phyloP scores from a whole-genome alignment of 2,113 vertebrate species.

The Menura novaehollandiae region DNA sequence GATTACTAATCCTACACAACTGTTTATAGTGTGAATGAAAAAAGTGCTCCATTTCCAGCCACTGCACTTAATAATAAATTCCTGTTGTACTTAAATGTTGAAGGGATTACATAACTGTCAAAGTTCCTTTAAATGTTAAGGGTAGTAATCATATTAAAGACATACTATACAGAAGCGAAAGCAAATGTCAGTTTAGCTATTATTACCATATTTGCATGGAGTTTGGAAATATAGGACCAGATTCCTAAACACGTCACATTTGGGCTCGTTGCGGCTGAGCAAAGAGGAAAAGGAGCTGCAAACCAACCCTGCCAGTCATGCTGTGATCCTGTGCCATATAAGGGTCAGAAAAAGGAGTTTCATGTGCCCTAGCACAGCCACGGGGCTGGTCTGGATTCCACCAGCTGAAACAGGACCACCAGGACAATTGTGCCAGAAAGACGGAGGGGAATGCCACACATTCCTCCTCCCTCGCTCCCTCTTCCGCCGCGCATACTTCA shows the following conservation, averaged over 20 bases:
- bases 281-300: neutral
- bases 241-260: neutral
- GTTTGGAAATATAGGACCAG: conserved; percentile 20
- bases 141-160: conserved; percentile 72
- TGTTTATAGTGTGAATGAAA: conserved; percentile 82
- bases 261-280: neutral
- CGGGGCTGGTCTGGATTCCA: neutral
- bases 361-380: neutral
- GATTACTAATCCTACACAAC: conserved; percentile 81
- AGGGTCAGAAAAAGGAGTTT: neutral
- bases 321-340: neutral
- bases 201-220: conserved; percentile 61
- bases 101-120: conserved; percentile 80
- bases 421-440: neutral
- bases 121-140: conserved; percentile 75
- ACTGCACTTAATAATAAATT: conserved; percentile 79
- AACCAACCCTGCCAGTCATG: fast-evolving
- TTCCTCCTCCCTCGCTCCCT: neutral
- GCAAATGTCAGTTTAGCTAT: conserved; percentile 62
- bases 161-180: conserved; percentile 64
- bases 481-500: neutral
- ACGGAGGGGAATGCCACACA: neutral
- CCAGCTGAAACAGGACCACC: conserved; percentile 2
- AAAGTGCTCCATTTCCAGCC: conserved; percentile 74
- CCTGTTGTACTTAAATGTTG: conserved; percentile 76